These are phyloP conservation scores for Coregonus ussuriensis DNA, from an alignment of 2,797 vertebrate genomes.

Conservation along the genomic window DNA sequence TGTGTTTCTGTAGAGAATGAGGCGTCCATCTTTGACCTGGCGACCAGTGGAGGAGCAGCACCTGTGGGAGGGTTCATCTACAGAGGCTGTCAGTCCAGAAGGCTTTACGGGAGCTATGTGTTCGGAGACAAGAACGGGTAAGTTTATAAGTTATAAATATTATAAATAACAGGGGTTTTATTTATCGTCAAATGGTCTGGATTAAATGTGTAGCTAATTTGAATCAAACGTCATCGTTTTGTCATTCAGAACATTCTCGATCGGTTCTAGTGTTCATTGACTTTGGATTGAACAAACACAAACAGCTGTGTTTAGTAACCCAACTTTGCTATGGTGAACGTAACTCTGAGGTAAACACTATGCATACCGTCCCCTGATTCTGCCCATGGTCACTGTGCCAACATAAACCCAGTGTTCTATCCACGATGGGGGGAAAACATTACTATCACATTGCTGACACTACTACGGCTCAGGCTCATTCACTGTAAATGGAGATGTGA, in stretches of 20 bases:
- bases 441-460: conserved; percentile 59
- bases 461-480: conserved; percentile 37
- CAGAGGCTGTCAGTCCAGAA: conserved; percentile 94
- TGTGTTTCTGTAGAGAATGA: conserved; percentile 81
- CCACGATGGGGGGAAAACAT: conserved; percentile 41
- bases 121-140: conserved; percentile 97
- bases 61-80: conserved; percentile 96
- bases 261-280: not conserved
- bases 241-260: not conserved
- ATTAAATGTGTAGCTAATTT: not conserved
- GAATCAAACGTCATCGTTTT: not conserved
- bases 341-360: not conserved
- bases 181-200: not conserved
- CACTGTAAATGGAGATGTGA: conserved; percentile 62
- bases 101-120: conserved; percentile 93
- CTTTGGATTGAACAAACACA: conserved; percentile 3
- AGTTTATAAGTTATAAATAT: conserved; percentile 34
- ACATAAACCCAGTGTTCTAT: conserved; percentile 52
- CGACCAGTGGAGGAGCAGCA: conserved; percentile 85
- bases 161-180: not conserved
- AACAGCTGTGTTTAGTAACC: not conserved
- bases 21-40: conserved; percentile 92
- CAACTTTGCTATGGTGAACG: not conserved
- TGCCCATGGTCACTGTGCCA: conserved; percentile 36
- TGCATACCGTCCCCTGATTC: conserved; percentile 43